A percentile compares a stretch with the other conserved stretches of the same genome.
phyloP scores from a whole-genome alignment of 1,140 invertebrate species.

The Euura saliciscinereae region DNA sequence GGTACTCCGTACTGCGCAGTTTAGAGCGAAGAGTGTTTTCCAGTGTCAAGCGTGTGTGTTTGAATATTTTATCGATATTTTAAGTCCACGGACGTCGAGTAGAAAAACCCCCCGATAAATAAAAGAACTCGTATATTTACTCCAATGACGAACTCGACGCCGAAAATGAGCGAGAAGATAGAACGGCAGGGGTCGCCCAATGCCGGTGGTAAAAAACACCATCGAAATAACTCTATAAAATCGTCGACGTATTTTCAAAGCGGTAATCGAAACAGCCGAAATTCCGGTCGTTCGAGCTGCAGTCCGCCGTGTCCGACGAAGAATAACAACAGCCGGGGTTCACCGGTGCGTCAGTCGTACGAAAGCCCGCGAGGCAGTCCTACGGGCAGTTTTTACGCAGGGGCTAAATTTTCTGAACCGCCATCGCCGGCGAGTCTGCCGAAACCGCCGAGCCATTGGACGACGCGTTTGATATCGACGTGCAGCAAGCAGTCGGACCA shows the following conservation, averaged over 20 bases:
- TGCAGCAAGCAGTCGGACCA: constrained; percentile 37
- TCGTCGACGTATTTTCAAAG: constrained; percentile 35
- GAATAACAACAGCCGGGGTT: constrained; percentile 29
- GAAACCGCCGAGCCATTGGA: constrained; percentile 67
- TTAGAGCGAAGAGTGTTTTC: constrained; percentile 27
- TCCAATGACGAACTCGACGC: constrained; percentile 55
- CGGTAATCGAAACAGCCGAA: constrained; percentile 12
- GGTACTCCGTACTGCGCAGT: constrained; percentile 48
- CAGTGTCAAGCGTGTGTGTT: constrained; percentile 1
- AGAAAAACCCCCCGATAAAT: constrained; percentile 13
- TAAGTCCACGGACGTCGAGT: constrained; percentile 10
- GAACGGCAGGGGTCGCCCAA: constrained; percentile 52
- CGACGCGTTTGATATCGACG: constrained; percentile 36
- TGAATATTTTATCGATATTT: constrained; percentile 14
- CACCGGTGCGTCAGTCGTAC: constrained; percentile 35
- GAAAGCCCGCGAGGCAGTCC: constrained; percentile 53
- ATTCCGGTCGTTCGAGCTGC: constrained; percentile 37
- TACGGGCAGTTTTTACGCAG: constrained; percentile 62
- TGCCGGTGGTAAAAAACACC: constrained; percentile 38
- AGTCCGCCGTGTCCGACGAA: constrained; percentile 41
- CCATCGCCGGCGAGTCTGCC: constrained; percentile 66
- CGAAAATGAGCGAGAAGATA: constrained; percentile 50
- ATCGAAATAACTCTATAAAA: constrained; percentile 31
- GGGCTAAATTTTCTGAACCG: constrained; percentile 68
- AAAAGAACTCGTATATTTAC: constrained; percentile 20